Conservation (phyloP, 1,140 invertebrate genomes). For the Phymastichus coffea region DNA sequence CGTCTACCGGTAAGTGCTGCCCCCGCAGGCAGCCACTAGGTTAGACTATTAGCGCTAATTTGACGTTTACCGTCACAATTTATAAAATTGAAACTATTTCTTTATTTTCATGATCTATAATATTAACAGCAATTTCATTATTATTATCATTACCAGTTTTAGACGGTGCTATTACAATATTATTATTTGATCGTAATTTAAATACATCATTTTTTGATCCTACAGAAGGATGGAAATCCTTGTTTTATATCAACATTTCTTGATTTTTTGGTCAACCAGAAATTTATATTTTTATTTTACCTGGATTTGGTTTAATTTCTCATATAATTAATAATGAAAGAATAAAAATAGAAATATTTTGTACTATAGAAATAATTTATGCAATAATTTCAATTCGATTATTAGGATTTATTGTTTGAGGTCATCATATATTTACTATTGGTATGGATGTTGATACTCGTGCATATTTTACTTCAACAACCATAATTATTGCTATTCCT, state of each 20-base stretch:
- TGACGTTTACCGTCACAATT: no score
- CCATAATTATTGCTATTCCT: background rate
- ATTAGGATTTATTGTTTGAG: no score
- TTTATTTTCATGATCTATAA: no score
- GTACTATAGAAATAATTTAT: background rate
- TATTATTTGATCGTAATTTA: no score
- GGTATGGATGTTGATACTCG: background rate
- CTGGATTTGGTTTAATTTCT: background rate
- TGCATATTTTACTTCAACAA: background rate
- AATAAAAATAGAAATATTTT: background rate
- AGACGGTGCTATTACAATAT: background rate
- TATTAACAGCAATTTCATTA: no score
- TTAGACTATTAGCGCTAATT: no score
- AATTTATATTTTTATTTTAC: background rate
- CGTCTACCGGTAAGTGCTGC: no score
- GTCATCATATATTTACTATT: no score
- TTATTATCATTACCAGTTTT: background rate
- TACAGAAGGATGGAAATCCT: background rate
- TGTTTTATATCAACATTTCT: background rate
- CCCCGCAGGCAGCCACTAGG: no score
- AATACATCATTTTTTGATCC: background rate
- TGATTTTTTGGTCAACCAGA: no score
- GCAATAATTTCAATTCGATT: background rate
- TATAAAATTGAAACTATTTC: no score
- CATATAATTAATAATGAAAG: no score